A percentile compares a stretch with the other conserved stretches of the same genome.
Evolutionary conservation across 2,113 vertebrate genomes (phyloP).

Genomic region (Rhegmatorhina hoffmannsi): DNA sequence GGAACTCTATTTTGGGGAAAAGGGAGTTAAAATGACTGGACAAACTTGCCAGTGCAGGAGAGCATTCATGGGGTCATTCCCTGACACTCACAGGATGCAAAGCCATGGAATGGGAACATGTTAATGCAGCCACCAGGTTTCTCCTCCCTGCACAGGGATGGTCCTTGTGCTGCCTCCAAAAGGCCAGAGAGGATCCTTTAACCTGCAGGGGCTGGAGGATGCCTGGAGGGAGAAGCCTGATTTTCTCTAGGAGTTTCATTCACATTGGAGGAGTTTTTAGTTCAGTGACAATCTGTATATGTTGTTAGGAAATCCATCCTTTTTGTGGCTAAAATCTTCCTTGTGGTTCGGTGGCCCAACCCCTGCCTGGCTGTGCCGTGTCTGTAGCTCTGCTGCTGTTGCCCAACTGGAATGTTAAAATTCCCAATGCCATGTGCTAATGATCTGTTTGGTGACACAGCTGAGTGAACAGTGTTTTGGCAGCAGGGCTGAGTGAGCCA

Average conservation of each 20-base stretch:
- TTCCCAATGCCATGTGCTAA: background rate
- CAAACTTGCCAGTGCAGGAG: background rate
- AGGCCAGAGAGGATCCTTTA: background rate
- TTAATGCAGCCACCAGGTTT: background rate
- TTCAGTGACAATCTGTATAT: background rate
- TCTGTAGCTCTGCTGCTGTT: background rate
- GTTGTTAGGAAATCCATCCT: background rate
- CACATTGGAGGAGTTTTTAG: background rate
- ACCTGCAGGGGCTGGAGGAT: background rate
- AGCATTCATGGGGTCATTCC: background rate
- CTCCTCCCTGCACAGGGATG: background rate
- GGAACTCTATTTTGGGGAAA: background rate
- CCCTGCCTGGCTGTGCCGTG: background rate
- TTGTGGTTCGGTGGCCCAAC: background rate
- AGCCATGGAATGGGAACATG: background rate
- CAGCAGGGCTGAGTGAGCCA: background rate
- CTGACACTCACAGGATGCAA: background rate
- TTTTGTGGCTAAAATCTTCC: background rate
- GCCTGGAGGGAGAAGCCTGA: background rate
- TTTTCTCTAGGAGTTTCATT: background rate
- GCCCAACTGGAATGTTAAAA: background rate
- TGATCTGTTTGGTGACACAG: background rate
- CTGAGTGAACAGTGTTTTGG: background rate
- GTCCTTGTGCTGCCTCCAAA: background rate
- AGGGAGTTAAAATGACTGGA: background rate